Percentiles rank a stretch among this genome's conserved stretches.
phyloP scores from a whole-genome alignment of 2,797 vertebrate species.

The Squalus acanthias region DNA sequence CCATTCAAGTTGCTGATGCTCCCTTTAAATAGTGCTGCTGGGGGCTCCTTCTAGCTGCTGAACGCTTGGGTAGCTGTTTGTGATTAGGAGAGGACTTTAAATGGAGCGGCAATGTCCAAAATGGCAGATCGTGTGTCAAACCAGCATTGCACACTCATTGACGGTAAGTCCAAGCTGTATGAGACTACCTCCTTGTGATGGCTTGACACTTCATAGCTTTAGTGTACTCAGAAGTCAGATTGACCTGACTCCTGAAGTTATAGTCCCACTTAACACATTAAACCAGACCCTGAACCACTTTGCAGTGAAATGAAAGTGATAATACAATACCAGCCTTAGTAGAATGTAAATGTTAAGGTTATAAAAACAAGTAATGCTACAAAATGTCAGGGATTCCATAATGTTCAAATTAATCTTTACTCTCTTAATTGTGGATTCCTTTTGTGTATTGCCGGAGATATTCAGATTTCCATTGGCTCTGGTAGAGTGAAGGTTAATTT shows the following conservation, averaged over 20 bases:
- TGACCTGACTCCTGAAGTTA: background rate
- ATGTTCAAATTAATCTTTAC: slow-evolving; percentile 6
- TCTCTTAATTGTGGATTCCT: background rate
- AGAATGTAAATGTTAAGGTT: background rate
- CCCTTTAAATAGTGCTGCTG: too few species aligned
- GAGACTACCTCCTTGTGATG: background rate
- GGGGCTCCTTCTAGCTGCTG: too few species aligned
- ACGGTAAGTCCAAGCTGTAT: background rate
- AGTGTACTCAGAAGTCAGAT: background rate
- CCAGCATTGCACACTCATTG: too few species aligned
- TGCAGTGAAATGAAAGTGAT: background rate
- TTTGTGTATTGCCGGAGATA: background rate
- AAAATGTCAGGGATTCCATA: background rate
- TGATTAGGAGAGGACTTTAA: too few species aligned
- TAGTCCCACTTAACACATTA: background rate
- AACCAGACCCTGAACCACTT: background rate
- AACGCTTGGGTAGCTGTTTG: too few species aligned
- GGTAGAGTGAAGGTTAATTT: slow-evolving; percentile 14
- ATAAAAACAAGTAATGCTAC: background rate
- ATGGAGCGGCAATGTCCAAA: too few species aligned
- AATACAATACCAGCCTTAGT: background rate
- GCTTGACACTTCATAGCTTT: background rate
- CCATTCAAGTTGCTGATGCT: too few species aligned
- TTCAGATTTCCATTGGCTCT: background rate
- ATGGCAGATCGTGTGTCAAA: too few species aligned